Evolutionary conservation across 2,888 invertebrate species (phyloP).

Genomic region (Drosophila eohydei): DNA sequence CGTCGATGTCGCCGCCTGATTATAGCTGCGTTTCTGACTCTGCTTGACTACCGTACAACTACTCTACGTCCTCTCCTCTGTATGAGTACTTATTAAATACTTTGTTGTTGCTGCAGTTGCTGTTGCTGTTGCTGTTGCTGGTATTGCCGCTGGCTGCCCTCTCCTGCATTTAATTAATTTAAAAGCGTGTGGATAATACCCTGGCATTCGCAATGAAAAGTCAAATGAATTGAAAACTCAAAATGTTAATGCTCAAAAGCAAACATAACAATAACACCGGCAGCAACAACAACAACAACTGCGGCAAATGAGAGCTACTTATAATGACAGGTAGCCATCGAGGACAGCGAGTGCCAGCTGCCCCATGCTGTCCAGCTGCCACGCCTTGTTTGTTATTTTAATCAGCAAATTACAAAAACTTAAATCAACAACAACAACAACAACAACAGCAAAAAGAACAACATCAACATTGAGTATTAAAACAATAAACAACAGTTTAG

Average conservation of each 20-base stretch:
- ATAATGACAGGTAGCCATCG: conserved; percentile 44
- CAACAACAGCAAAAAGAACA: conserved; percentile 5
- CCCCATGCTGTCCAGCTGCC: conserved; percentile 33
- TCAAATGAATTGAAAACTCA: conserved; percentile 79
- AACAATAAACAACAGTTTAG: conserved; percentile 43
- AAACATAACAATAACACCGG: conserved; percentile 43
- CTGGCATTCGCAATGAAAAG: conserved; percentile 74
- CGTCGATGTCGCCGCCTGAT: conserved; percentile 45
- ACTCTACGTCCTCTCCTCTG: conserved; percentile 15
- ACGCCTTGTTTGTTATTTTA: conserved; percentile 63
- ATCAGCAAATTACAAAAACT: conserved; percentile 66
- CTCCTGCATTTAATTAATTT: conserved; percentile 81
- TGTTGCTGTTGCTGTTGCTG: conserved; percentile 14
- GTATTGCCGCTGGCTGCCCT: conserved; percentile 37
- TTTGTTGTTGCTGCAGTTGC: conserved; percentile 9
- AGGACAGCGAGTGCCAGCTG: conserved; percentile 33
- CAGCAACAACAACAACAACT: conserved; percentile 24
- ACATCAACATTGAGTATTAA: conserved; percentile 31
- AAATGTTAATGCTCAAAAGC: conserved; percentile 67
- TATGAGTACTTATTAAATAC: conserved; percentile 26
- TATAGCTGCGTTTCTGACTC: conserved; percentile 39
- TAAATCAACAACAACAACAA: conserved; percentile 50
- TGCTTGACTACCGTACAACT: conserved; percentile 52
- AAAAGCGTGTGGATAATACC: conserved; percentile 83
- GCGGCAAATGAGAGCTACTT: conserved; percentile 27